These are phyloP conservation scores for Stichodactyla helianthus DNA, from an alignment of 64 coral and sea anemone genomes.

Conservation along the genomic window DNA sequence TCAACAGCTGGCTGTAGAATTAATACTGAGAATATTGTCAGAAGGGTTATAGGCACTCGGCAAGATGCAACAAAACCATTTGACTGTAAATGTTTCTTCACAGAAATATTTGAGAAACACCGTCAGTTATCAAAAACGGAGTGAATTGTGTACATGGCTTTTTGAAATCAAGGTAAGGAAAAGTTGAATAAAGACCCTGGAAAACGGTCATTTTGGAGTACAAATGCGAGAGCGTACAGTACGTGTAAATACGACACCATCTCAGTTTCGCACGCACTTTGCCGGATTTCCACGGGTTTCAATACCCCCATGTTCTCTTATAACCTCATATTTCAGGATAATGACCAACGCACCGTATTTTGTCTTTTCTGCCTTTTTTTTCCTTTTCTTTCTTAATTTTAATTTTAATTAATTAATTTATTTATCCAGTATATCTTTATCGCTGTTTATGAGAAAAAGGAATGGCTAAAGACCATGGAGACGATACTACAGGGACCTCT, in stretches of 20 bases:
- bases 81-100: neutral
- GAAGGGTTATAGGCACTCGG: too few species aligned
- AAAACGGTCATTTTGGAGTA: too few species aligned
- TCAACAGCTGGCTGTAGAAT: too few species aligned
- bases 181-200: too few species aligned
- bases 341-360: neutral
- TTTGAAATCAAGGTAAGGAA: conserved; percentile 27
- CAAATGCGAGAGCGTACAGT: too few species aligned
- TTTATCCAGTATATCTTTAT: neutral
- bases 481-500: conserved; percentile 16
- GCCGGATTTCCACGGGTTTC: too few species aligned
- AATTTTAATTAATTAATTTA: too few species aligned
- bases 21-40: too few species aligned
- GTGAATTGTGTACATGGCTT: conserved; percentile 22
- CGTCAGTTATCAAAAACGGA: conserved; percentile 2
- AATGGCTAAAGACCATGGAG: neutral
- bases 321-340: neutral
- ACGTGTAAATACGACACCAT: neutral
- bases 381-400: neutral
- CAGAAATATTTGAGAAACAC: conserved; percentile 19
- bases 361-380: neutral
- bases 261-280: too few species aligned
- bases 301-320: too few species aligned
- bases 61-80: neutral
- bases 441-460: neutral